Evolutionary conservation across 2,797 vertebrate species (phyloP).

Genomic region (Loriculus beryllinus): DNA sequence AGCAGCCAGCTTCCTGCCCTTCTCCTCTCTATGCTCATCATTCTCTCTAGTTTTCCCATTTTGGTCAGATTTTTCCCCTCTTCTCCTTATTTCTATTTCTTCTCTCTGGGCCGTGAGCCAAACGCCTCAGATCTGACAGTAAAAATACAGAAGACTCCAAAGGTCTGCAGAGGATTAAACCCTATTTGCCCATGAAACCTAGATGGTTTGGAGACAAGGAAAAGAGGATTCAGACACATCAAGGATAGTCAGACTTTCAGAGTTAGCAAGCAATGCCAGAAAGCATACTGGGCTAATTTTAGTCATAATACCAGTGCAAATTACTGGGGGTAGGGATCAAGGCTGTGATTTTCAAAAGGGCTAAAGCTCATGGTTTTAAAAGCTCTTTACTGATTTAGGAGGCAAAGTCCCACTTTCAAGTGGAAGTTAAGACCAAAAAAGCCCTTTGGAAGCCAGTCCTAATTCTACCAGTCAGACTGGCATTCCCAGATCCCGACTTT

Average conservation of each 20-base stretch:
- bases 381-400: constrained; percentile 24
- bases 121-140: background rate
- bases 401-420: constrained; percentile 5
- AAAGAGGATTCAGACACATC: background rate
- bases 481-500: background rate
- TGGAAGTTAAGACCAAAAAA: constrained; percentile 34
- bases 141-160: background rate
- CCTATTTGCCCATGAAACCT: background rate
- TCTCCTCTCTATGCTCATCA: background rate
- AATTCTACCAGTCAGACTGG: constrained; percentile 5
- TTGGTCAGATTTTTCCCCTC: background rate
- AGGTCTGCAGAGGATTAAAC: background rate
- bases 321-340: background rate
- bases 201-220: background rate
- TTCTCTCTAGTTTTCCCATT: background rate
- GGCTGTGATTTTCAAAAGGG: constrained; percentile 8
- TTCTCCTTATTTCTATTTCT: background rate
- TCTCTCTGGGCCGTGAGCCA: background rate
- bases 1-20: background rate
- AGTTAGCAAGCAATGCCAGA: background rate
- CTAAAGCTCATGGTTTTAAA: constrained; percentile 31
- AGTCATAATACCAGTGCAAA: background rate
- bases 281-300: background rate
- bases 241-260: background rate
- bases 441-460: background rate